Evolutionary conservation across 2,888 invertebrate genomes (phyloP).

Genomic region (Thyatira batis): DNA sequence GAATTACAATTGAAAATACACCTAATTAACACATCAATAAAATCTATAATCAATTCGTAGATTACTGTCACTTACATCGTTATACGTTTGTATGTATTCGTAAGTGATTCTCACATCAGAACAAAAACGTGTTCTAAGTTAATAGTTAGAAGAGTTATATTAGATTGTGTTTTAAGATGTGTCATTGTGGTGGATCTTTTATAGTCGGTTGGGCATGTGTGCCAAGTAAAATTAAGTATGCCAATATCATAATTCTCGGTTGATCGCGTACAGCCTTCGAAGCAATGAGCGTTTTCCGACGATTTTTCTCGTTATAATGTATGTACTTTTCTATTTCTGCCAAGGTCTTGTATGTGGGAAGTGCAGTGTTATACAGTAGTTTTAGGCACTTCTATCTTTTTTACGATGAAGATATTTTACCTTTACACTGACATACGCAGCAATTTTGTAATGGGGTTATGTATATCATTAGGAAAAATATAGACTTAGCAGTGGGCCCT

Average conservation of each 20-base stretch:
- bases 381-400: too few species aligned
- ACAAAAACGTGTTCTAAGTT: conserved; percentile 2
- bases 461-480: too few species aligned
- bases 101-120: background rate
- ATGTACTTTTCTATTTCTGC: conserved; percentile 64
- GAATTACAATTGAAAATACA: background rate
- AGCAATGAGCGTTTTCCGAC: conserved; percentile 72
- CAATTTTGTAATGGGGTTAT: too few species aligned
- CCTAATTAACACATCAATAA: background rate
- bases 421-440: too few species aligned
- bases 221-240: conserved; percentile 78
- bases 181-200: conserved; percentile 28
- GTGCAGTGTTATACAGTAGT: too few species aligned
- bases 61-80: background rate
- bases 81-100: background rate
- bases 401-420: too few species aligned
- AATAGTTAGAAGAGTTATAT: conserved; percentile 7
- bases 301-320: conserved; percentile 70
- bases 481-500: too few species aligned
- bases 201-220: conserved; percentile 69
- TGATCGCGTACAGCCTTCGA: conserved; percentile 76
- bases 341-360: conserved; percentile 61
- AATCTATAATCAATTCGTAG: background rate
- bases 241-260: conserved; percentile 75
- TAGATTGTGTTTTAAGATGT: conserved; percentile 12